Evolutionary conservation across 1,140 invertebrate genomes (phyloP), one percentile per base, ranked within the genome.

Genomic region (Drosophila punjabiensis): DNA sequence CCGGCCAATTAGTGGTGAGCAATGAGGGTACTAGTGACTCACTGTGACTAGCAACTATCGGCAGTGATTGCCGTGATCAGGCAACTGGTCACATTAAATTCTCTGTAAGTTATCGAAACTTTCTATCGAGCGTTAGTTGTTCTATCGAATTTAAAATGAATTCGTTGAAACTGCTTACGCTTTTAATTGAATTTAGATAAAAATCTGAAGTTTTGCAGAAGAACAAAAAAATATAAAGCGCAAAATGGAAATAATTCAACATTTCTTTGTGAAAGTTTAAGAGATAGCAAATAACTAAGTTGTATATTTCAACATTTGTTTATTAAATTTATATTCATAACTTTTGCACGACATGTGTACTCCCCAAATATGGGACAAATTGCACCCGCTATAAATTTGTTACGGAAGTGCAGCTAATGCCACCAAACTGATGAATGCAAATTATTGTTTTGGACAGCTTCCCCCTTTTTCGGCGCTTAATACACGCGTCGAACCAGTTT

Each of bases 401-500:
- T 37, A 56, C 76, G 76, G 76, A 78, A 78, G 75, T 78, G 50
- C 70, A 56, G 59, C 50, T 76, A 8, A 77, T 30, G 32, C 30
- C 24, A 30, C 45, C 11, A 28, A 58, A 30, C 43, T 78, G 50
- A 62, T 78, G 65, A 78, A 78, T 61, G 76, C 65, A 78, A 78
- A 78, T 78, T 28, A 48, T 55, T 35, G 50, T 61, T 48, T 61
- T 60, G 16, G 64, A 47, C 74, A 53, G 45, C 18, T 78, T 69
- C 32, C 76, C 64, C 58, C 41, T 24, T 41, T 48, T 55, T 45
- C 16, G 65, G 48, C n/a, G 35, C 39, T 39, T 62, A 77, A 68
- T 78, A 47, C 58, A 35, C 67, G 52, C 58, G 53, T 59, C 50
- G 39, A 89, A 88, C 84, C 69, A 65, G 81, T 85, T 88, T 81